A percentile compares a stretch with the other conserved stretches of the same genome.
Conservation (phyloP, 1,140 invertebrate genomes). For the Whitmania pigra region DNA sequence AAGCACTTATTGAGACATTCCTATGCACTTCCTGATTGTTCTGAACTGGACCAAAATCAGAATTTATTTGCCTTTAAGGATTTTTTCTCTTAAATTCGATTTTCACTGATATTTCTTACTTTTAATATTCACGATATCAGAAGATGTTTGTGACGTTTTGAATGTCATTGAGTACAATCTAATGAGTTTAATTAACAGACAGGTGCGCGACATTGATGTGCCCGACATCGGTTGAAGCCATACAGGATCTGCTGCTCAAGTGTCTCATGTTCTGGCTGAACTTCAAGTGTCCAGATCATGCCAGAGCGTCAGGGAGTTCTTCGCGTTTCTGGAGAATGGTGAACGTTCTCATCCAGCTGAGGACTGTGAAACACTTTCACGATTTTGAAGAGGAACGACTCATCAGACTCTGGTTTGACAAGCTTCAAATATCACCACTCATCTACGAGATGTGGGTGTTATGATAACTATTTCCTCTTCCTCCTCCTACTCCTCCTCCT, state of each 20-base stretch:
- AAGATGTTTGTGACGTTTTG: too few relatives aligned
- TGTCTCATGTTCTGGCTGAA: conserved; percentile 2
- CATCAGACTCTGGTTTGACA: background rate
- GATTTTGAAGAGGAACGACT: conserved; percentile 1
- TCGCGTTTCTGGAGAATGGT: background rate
- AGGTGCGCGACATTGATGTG: background rate
- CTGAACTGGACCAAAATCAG: too few relatives aligned
- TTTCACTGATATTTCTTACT: too few relatives aligned
- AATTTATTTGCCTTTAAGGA: too few relatives aligned
- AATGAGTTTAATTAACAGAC: too few relatives aligned
- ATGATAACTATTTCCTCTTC: background rate
- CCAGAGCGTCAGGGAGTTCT: too few relatives aligned
- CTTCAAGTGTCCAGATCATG: background rate
- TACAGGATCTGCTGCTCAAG: conserved; percentile 9
- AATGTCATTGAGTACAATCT: too few relatives aligned
- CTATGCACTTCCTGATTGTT: too few relatives aligned
- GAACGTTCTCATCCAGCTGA: conserved; percentile 9
- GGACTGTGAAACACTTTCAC: background rate
- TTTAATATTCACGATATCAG: too few relatives aligned
- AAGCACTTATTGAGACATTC: too few relatives aligned
- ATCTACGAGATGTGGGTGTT: conserved; percentile 15
- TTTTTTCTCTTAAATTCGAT: too few relatives aligned
- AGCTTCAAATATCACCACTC: conserved; percentile 9
- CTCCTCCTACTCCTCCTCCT: too few relatives aligned
- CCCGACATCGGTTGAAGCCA: background rate